Evolutionary conservation across 2,888 invertebrate genomes (phyloP).

Genomic region (Eupelmus urozonus): DNA sequence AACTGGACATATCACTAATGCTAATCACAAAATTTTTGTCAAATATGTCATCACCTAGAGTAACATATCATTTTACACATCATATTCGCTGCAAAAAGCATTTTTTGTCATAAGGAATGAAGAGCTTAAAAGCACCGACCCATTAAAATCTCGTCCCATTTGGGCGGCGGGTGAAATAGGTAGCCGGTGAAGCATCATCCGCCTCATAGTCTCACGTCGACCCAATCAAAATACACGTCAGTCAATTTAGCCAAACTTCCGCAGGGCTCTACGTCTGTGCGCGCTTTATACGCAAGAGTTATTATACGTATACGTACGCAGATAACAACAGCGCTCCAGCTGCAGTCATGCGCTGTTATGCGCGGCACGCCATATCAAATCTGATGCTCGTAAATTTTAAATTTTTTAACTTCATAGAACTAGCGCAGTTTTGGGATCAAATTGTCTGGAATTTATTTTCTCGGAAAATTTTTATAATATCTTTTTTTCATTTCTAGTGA

Average conservation of each 20-base stretch:
- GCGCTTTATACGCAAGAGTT: neutral
- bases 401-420: no score
- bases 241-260: conserved; percentile 29
- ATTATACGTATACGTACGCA: neutral
- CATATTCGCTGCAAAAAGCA: neutral
- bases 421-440: no score
- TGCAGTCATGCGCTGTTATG: neutral
- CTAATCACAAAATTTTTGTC: no score
- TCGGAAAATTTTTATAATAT: no score
- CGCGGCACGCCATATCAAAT: neutral
- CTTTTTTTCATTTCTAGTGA: no score
- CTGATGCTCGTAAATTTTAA: neutral
- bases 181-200: neutral
- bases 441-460: no score
- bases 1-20: no score
- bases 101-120: neutral
- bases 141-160: neutral
- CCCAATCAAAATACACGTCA: conserved; percentile 34
- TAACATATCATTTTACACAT: no score
- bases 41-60: no score
- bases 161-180: conserved; percentile 6
- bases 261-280: neutral
- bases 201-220: neutral
- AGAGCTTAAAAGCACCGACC: neutral
- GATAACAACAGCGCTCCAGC: neutral